Percentiles rank a stretch among this genome's conserved stretches.
These are phyloP conservation scores for Turritopsis rubra DNA, from an alignment of 30 jellyfish, hydroid and myxozoan species.

Conservation along the genomic window DNA sequence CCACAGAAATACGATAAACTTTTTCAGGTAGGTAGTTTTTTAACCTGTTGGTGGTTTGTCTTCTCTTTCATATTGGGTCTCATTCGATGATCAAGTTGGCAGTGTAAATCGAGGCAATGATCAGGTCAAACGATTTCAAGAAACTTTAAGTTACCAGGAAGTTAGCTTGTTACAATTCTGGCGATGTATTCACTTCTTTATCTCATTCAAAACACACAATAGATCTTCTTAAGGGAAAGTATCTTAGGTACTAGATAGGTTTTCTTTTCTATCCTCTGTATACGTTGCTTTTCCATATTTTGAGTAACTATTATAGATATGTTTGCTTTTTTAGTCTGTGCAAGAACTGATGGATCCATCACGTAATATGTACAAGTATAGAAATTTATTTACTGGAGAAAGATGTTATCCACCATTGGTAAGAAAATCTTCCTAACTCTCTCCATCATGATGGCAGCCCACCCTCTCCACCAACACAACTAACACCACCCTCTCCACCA, in stretches of 20 bases:
- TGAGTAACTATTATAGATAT: too few species aligned
- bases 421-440: constrained; percentile 1
- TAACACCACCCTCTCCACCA: background rate
- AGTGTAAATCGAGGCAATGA: too few species aligned
- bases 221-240: too few species aligned
- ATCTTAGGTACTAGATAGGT: too few species aligned
- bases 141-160: too few species aligned
- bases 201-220: too few species aligned
- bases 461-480: background rate
- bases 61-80: constrained; percentile 3
- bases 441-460: background rate
- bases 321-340: constrained; percentile 45
- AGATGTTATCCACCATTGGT: constrained; percentile 95
- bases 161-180: too few species aligned
- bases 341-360: constrained; percentile 91
- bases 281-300: too few species aligned
- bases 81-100: too few species aligned
- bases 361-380: constrained; percentile 90
- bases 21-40: constrained; percentile 56
- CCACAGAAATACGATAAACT: constrained; percentile 81
- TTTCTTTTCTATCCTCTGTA: too few species aligned
- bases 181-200: too few species aligned
- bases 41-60: background rate
- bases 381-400: constrained; percentile 89
- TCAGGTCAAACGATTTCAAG: too few species aligned